Conservation (phyloP, 2,113 vertebrate species). For the Rostratula benghalensis region DNA sequence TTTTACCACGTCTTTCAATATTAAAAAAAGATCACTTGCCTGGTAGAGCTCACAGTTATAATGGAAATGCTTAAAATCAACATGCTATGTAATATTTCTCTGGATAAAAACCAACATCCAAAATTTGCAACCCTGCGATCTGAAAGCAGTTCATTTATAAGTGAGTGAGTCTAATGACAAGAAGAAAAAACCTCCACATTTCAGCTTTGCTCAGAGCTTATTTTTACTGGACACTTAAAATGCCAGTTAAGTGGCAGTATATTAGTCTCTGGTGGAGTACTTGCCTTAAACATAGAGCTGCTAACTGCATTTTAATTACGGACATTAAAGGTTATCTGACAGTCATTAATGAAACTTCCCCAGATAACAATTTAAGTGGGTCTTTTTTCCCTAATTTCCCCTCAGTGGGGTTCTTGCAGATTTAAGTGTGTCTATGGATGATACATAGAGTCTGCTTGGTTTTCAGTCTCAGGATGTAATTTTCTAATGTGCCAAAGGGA, state of each 20-base stretch:
- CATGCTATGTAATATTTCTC: neutral
- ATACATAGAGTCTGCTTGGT: neutral
- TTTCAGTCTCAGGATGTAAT: neutral
- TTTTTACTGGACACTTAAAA: neutral
- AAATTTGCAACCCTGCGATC: neutral
- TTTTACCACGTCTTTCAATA: neutral
- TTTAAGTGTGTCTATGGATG: neutral
- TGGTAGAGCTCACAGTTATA: neutral
- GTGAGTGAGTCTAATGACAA: neutral
- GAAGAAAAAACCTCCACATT: neutral
- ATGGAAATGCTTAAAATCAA: neutral
- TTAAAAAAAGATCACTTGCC: neutral
- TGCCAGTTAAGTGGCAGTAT: neutral
- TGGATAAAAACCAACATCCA: neutral
- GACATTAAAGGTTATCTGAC: neutral
- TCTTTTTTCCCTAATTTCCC: neutral
- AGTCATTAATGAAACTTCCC: neutral
- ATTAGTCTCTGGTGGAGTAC: neutral
- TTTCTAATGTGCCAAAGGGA: neutral
- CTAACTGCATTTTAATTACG: neutral
- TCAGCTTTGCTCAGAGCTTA: neutral
- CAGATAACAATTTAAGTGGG: neutral
- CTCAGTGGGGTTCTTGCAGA: neutral
- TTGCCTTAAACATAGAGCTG: neutral
- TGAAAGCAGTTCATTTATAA: neutral